Evolutionary conservation across 2,797 vertebrate species (phyloP), one percentile per base, ranked within the genome.

Genomic region (Agapornis canus): DNA sequence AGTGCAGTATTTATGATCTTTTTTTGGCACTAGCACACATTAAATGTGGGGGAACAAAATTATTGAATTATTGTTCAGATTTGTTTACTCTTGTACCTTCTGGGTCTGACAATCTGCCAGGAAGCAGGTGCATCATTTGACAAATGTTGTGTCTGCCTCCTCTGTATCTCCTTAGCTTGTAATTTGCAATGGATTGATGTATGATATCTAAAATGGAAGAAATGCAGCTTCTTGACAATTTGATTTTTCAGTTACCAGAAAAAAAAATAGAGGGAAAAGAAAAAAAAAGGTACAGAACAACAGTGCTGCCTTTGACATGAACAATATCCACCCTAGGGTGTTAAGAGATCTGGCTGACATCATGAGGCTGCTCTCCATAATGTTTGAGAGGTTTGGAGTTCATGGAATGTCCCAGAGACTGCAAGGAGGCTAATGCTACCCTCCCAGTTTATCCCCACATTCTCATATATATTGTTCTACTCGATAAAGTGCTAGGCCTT

Each of bases 61-160:
- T 49, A 79, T 76, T 86, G 64, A 82, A 83, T 84, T 49, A 82
- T 79, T 89, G 68, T 66, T 94, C 57, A 82, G 19, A 72, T 86
- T 86, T 86, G 51, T 92, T 82, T 82, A 42, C 21, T 82, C 26
- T 69, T 71, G 26, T 17, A 79, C 60, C 59, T 51, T 90, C 47
- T 86, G 68, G 40, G 48, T 90, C 86, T 90, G 76, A 82, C 78
- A 89, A 29, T 22, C 64, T 93, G 75, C 21, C 51, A 92, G 78
- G 49, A 73, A 90, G 68, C 71, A 94, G 89, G 69, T 85, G 88
- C 81, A 82, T 70, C 59, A 26, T 64, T 91, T 93, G 89, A 94
- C 68, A 85, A 94, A 95, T 90, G 47, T 9, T 90, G 47, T 9
- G 13, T 49, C 75, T 20, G 4, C 78, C 70, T 84, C 66, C 40